Evolutionary conservation across 2,113 vertebrate species (phyloP).

Genomic region (Smithornis capensis): DNA sequence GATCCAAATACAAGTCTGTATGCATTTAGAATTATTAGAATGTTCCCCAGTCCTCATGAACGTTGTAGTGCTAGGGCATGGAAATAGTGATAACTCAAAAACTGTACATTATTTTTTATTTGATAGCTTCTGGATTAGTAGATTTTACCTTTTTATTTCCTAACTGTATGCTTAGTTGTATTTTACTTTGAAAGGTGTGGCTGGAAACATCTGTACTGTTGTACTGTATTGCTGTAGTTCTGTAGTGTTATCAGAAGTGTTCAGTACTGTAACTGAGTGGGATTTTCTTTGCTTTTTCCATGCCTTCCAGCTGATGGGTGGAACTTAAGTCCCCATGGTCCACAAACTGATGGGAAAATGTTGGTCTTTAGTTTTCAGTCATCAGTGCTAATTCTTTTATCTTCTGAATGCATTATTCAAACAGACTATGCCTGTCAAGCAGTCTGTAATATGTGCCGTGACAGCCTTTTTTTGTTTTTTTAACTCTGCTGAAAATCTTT

Average conservation of each 20-base stretch:
- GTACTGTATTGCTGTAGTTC: not conserved
- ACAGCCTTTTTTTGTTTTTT: not conserved
- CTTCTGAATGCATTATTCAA: slow-evolving; percentile 56
- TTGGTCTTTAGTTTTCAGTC: slow-evolving; percentile 1
- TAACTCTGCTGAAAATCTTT: not conserved
- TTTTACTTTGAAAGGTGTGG: not conserved
- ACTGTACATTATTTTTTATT: not conserved
- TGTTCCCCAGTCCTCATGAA: not conserved
- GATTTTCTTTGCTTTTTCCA: slow-evolving; percentile 15
- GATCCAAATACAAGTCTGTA: not conserved
- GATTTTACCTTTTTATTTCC: not conserved
- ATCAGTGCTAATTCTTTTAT: slow-evolving; percentile 74
- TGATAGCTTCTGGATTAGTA: not conserved
- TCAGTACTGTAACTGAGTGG: not conserved
- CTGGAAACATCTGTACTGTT: not conserved
- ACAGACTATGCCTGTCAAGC: slow-evolving; percentile 8
- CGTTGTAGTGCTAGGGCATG: not conserved
- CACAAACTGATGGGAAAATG: slow-evolving; percentile 12
- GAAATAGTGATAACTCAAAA: not conserved
- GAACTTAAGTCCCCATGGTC: not conserved
- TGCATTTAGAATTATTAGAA: not conserved
- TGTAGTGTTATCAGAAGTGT: not conserved
- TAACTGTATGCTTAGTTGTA: not conserved
- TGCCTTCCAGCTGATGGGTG: not conserved
- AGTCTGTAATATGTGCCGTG: not conserved